Base-by-base conservation (phyloP, 1,140 invertebrate genomes). In the Zelostemma sp. region DNA sequence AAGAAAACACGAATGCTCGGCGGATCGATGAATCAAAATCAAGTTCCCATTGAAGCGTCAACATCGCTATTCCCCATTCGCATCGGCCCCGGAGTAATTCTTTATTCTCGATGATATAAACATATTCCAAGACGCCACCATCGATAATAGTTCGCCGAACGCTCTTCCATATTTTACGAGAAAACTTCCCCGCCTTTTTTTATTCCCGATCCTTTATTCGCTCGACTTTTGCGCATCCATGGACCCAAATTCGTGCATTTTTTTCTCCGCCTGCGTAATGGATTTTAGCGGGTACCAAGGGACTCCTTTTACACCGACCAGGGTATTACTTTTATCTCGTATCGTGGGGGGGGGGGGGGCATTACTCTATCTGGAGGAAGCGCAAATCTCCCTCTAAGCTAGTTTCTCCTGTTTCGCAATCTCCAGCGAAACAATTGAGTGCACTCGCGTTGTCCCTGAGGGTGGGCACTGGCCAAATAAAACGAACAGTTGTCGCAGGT, bases 401-500 rank as follows among this genome's bases (percentile, higher is more conserved):
- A 78, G 75, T 80, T 79, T 75, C 77, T 73, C 74, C 68, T 80
- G 79, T 75, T 78, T 77, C 73, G 75, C 75, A 80, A 79, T 82
- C 77, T 78, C 75, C 53, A 76, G 72, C 72, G 73, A 80, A 81
- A 80, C 79, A 80, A 82, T 82, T 69, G 76, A 79, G 78, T 73
- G 72, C 72, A 71, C 43, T 75, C 49, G 56, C 68, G 68, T 71
- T 57, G 67, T 73, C 69, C 64, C 74, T 6, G 46, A 38, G 54
- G 50, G 53, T 72, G 68, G 60, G 35, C 60, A 21, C 35, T 41
- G 47, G 46, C 19, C 25, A 48, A 8, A 48, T 28, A 48, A 25
- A 48, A 31, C 4, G 9, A 28, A 48, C 17, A 48, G 25, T 48
- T n/a, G 12, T 48, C 46, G 46, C 46, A 28, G 12, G 11, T 8